Evolutionary conservation across 2,113 vertebrate genomes (phyloP).

Genomic region (Catagonus wagneri): DNA sequence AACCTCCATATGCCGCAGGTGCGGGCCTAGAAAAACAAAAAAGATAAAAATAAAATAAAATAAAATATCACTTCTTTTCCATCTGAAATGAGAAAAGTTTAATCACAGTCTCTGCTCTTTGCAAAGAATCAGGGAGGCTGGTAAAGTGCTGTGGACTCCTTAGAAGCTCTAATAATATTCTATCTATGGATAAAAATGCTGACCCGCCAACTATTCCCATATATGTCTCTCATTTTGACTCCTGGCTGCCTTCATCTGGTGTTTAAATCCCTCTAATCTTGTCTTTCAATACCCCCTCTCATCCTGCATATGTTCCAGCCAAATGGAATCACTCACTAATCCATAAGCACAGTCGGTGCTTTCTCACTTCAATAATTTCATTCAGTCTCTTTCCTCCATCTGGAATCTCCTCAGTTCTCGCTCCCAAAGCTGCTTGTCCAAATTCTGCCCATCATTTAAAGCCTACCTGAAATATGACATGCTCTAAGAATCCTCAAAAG

Average conservation of each 20-base stretch:
- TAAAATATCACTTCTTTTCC: conserved; percentile 1
- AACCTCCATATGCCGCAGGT: too few species aligned
- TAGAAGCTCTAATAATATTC: background rate
- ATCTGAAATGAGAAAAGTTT: conserved; percentile 51
- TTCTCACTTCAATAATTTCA: conserved; percentile 56
- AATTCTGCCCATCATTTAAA: conserved; percentile 51
- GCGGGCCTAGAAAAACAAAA: too few species aligned
- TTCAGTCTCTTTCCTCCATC: background rate
- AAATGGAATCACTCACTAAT: conserved; percentile 24
- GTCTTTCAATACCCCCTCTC: conserved; percentile 17
- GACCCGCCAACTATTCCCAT: background rate
- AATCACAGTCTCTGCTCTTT: background rate
- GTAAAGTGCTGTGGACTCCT: background rate
- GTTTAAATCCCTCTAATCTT: conserved; percentile 21
- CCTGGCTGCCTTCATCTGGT: background rate
- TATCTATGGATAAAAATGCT: background rate
- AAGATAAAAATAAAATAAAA: too few species aligned
- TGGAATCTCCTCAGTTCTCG: conserved; percentile 7
- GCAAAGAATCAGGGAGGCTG: background rate
- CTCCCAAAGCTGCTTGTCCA: conserved; percentile 53
- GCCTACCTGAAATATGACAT: conserved; percentile 15
- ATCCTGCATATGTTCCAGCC: conserved; percentile 21
- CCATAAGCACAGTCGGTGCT: background rate
- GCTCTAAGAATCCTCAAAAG: background rate
- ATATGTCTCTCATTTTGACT: conserved; percentile 1